phyloP scores from a whole-genome alignment of 2,797 vertebrate species.

The Enteromius paludinosus region DNA sequence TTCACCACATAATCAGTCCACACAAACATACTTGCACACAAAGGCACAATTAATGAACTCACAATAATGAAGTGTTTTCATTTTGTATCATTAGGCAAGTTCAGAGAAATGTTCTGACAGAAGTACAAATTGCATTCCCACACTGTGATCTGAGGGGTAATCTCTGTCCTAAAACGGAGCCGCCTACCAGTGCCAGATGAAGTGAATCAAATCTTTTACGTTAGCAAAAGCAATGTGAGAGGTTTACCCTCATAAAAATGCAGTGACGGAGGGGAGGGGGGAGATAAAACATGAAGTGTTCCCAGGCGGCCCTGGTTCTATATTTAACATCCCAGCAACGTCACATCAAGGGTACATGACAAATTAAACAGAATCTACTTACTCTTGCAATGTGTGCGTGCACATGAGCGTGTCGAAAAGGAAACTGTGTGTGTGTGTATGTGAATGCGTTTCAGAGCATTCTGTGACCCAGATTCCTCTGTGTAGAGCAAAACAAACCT shows the following conservation, averaged over 20 bases:
- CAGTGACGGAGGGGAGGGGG: neutral
- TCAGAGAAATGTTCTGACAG: slow-evolving; percentile 3
- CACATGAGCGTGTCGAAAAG: neutral
- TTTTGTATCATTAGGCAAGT: neutral
- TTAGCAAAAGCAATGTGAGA: slow-evolving; percentile 5
- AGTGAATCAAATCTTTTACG: slow-evolving; percentile 19
- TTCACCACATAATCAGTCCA: neutral
- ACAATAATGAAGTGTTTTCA: neutral
- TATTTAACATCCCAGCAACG: slow-evolving; percentile 36
- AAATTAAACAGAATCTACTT: slow-evolving; percentile 20
- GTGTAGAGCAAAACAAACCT: slow-evolving; percentile 31
- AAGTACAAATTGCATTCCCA: slow-evolving; percentile 24
- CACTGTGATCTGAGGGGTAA: neutral
- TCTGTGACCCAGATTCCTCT: slow-evolving; percentile 41
- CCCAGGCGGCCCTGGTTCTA: slow-evolving; percentile 26
- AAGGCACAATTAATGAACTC: slow-evolving; percentile 1
- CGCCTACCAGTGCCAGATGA: neutral
- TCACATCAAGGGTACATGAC: slow-evolving; percentile 28
- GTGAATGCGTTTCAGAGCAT: neutral
- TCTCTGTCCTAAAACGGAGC: neutral
- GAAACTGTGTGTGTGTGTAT: neutral
- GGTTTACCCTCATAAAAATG: slow-evolving; percentile 30
- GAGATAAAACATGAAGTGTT: slow-evolving; percentile 34
- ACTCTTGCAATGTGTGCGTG: slow-evolving; percentile 10
- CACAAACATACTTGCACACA: slow-evolving; percentile 6